phyloP scores from a whole-genome alignment of 1,140 invertebrate species.

The Temnothorax curvispinosus region DNA sequence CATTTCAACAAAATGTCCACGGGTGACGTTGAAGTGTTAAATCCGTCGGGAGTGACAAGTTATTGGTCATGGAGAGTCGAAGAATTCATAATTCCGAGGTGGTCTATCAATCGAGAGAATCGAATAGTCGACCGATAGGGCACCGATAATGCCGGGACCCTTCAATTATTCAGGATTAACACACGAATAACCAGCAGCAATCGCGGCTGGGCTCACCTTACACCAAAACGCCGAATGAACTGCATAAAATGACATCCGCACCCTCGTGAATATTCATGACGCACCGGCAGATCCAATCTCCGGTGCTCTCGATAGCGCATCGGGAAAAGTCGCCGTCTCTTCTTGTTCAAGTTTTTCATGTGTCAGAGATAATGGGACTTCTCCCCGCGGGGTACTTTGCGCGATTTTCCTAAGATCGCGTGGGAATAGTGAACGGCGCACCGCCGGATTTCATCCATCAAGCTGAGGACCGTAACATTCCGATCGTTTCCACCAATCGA shows the following conservation, averaged over 20 bases:
- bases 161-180: constrained; percentile 44
- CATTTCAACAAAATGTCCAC: constrained; percentile 10
- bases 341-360: constrained; percentile 23
- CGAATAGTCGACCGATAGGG: neutral
- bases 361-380: constrained; percentile 28
- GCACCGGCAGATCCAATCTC: constrained; percentile 30
- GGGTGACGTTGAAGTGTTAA: constrained; percentile 19
- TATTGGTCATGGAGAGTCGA: neutral
- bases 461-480: neutral
- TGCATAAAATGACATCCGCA: constrained; percentile 37
- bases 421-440: neutral
- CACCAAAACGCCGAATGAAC: neutral
- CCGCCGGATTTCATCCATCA: too few species aligned
- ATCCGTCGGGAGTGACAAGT: neutral
- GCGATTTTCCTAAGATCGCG: constrained; percentile 41
- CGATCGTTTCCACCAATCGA: neutral
- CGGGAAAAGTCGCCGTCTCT: neutral
- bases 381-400: neutral
- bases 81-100: neutral
- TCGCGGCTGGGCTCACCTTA: neutral
- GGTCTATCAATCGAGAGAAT: neutral
- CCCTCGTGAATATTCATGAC: constrained; percentile 41
- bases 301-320: constrained; percentile 6
- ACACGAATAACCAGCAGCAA: neutral
- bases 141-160: neutral